phyloP scores from a whole-genome alignment of 2,888 invertebrate genomes.

The Leucophora obtusa region DNA sequence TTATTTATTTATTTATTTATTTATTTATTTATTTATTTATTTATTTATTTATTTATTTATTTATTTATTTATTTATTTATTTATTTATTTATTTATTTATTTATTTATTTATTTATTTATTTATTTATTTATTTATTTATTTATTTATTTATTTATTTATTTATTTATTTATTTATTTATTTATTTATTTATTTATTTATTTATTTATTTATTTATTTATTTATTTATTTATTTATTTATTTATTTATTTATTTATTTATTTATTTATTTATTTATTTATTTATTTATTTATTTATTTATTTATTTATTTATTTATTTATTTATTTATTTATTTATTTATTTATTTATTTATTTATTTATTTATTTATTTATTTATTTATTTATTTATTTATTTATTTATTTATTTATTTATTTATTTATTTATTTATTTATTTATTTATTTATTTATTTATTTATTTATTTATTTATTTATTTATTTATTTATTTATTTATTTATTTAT shows the following conservation, averaged over 20 bases:
- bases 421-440: not conserved
- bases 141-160: constrained; percentile 10
- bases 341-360: not conserved
- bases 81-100: constrained; percentile 10
- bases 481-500: not conserved
- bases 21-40: constrained; percentile 10
- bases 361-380: not conserved
- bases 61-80: constrained; percentile 10
- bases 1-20: constrained; percentile 10
- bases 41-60: constrained; percentile 10
- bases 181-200: constrained; percentile 10
- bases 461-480: not conserved
- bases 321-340: not conserved
- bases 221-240: constrained; percentile 10
- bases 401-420: not conserved
- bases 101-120: constrained; percentile 10
- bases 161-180: constrained; percentile 10
- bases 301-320: constrained; percentile 5
- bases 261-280: constrained; percentile 10
- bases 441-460: not conserved
- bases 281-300: constrained; percentile 10
- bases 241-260: constrained; percentile 10
- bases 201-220: constrained; percentile 10
- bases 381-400: not conserved
- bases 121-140: constrained; percentile 10